Base-by-base conservation (phyloP, 2,113 vertebrate genomes). In the Gobio gobio region DNA sequence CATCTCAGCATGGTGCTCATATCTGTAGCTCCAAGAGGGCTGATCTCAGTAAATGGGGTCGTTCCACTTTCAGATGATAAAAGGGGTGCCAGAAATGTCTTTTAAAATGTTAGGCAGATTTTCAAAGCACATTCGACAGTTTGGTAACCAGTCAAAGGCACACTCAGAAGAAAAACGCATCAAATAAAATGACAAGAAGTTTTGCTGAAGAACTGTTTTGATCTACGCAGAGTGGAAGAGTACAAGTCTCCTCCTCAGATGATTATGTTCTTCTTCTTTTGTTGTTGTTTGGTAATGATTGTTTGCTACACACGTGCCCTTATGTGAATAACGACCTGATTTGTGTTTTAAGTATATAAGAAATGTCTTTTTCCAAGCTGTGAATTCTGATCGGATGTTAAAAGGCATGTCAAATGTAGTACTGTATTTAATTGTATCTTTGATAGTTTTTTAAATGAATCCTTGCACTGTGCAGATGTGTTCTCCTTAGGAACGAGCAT, bases 121-220 rank as follows among this genome's bases (percentile, higher is more conserved):
- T 47, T 82, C 83, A 70, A 82, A 45, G 24, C 22, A 54, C 43
- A 12, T 68, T 51, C 10, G 47, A 70, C 86, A 86, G 85, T 86
- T 87, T 83, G 51, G 66, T 51, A 70, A 82, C 88, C 87, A 91
- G 76, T 90, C 49, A 49, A 82, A 85, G 83, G 56, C 36, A 12
- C 86, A 83, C 77, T 68, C 74, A 64, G 29, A 13, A 70, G 13
- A 70, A 56, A 70, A 86, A 82, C 76, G 74, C 58, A 86, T 72
- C 56, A 84, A 40, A 61, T 64, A 36, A 54, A 66, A 84, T 56
- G 45, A 58, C 74, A 59, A 82, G n/a, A 80, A 51, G 54, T 33
- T 76, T 22, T 86, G 56, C 64, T 63, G 14, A 22, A 56, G 51
- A 84, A 18, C 3, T 3, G 8, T 33, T 43, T 45, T 45, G 36